Evolutionary conservation across 1,140 invertebrate species (phyloP), one percentile per base, ranked within the genome.

Genomic region (Rhizoglyphus robini): DNA sequence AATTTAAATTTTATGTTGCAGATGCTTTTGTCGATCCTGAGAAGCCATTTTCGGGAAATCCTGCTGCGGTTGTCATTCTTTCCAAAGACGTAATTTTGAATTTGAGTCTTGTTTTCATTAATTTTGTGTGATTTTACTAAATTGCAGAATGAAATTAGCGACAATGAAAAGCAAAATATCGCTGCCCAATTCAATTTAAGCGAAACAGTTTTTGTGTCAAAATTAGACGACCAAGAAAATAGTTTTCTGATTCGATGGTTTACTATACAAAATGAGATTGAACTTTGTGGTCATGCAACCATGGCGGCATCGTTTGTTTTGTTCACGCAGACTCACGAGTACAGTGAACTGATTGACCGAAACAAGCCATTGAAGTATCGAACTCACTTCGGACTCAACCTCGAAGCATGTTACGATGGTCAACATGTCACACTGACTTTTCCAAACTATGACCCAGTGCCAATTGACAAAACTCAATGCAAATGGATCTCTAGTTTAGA

Each of bases 231-330:
- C 8, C 36, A 8, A 18, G 18, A 41, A 41, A 18, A 41, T 41
- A 18, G 18, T 11, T 41, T 41, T 18, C 18, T 41, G 36, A 60
- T 60, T 60, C 73, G 81, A 18, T 83, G 82, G 82, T 83, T 84
- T 70, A 82, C 82, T 3, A 81, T 82, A 30, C 74, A 73, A 5
- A 76, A 70, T 65, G 82, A 83, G 72, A 80, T 84, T 2, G 68
- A 74, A 15, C 71, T 83, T 3, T 83, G 83, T 76, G 82, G 82
- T 18, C 82, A 83, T 72, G 82, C 80, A n/a, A 83, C 82, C 0
- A 66, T 84, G 15, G 82, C 82, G 0, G 74, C 81, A 4, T 74
- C 82, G 8, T 75, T 79, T 30, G 77, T 78, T 2, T 65, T 83
- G 23, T 76, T 77, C 66, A 34, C 36, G 8, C 8, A 41, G 18